Base-by-base conservation (phyloP, 2,797 vertebrate genomes). In the Semotilus atromaculatus region DNA sequence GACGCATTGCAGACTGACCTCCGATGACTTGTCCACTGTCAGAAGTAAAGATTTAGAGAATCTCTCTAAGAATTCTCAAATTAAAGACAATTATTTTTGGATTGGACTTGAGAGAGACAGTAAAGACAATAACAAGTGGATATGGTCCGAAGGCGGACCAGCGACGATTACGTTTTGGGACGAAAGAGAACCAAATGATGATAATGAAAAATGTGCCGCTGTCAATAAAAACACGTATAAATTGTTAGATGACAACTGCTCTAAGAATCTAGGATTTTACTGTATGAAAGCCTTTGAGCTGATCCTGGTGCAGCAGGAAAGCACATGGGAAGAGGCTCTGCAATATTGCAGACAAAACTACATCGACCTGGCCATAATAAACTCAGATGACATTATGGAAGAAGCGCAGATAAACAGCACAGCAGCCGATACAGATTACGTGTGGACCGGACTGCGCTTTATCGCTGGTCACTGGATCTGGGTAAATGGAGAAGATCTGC, bases 371-470 rank as follows among this genome's bases (percentile, higher is more conserved):
- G 64, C 88, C 58, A 87, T 81, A 68, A 5, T 91, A 58, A 0
- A 0, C 26, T 86, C 55, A 7, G 58, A 84, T 1, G 13, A 43
- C 4, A n/a, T 36, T 8, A 80, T 88, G 81, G 4, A 3, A 55
- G 4, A 85, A 53, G 83, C 40, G 5, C 73, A 88, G 77, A 43
- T 23, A 9, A 34, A 3, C 1, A 86, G 38, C 78, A 9, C 7
- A 62, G 29, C 3, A 5, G 80, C 88, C n/a, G 8, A 88, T 21
- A 88, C 71, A 0, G 38, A 66, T 6, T 45, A 26, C 0, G 31
- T 93, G 72, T 93, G 91, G 91, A 92, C 11, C 4, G 80, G 90
- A 1, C 82, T 92, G 40, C 80, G 86, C 16, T 90, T 81, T 77
- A 31, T 92, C 66, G 86, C 72, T 31, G 88, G 53, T 45, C 55